Evolutionary conservation across 2,797 vertebrate genomes (phyloP).

Genomic region (Syngnathus acus): DNA sequence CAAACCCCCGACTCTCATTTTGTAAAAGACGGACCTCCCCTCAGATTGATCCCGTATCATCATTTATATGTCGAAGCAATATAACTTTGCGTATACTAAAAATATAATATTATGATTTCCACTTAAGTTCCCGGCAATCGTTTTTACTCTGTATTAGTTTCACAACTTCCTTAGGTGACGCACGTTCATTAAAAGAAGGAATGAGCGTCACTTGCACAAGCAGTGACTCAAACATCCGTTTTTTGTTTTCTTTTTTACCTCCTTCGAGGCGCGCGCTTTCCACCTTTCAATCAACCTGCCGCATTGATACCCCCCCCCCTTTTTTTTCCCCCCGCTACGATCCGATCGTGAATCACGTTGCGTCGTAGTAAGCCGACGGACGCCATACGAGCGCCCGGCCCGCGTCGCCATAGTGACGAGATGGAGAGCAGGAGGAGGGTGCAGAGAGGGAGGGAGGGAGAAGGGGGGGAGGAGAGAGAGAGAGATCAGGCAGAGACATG

Average conservation of each 20-base stretch:
- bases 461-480: slow-evolving; percentile 23
- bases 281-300: neutral
- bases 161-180: neutral
- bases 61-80: too few relatives aligned
- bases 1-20: neutral
- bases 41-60: too few relatives aligned
- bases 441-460: slow-evolving; percentile 17
- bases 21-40: too few relatives aligned
- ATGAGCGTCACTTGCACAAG: neutral
- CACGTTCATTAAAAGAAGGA: neutral
- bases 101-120: too few relatives aligned
- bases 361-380: slow-evolving; percentile 1
- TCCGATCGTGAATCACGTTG: neutral
- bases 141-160: too few relatives aligned
- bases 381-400: slow-evolving; percentile 47
- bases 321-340: neutral
- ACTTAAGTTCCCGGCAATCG: too few relatives aligned
- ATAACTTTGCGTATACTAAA: too few relatives aligned
- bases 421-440: slow-evolving; percentile 39
- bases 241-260: neutral
- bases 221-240: neutral
- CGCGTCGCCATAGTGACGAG: slow-evolving; percentile 60
- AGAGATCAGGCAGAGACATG: slow-evolving; percentile 66
- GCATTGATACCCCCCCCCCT: neutral
- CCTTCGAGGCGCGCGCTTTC: neutral